phyloP scores from a whole-genome alignment of 2,888 invertebrate species.

The Calameuta filiformis region DNA sequence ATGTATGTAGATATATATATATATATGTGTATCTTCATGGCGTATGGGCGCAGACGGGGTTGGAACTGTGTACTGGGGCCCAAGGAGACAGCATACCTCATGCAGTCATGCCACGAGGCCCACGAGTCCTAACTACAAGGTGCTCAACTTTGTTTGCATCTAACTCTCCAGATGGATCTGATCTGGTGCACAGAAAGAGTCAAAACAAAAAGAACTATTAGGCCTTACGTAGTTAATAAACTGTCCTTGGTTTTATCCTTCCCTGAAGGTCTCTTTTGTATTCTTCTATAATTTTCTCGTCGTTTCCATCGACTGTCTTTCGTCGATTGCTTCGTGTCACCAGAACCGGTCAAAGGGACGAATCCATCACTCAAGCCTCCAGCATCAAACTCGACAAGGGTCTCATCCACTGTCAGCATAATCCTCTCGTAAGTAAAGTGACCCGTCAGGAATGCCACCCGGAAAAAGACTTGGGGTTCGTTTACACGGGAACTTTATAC shows the following conservation, averaged over 20 bases:
- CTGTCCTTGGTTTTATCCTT: not conserved
- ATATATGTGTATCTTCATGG: conserved; percentile 1
- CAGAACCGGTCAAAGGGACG: not conserved
- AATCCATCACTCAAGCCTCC: not conserved
- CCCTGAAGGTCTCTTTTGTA: not conserved
- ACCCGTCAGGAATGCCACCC: not conserved
- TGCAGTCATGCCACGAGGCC: conserved; percentile 44
- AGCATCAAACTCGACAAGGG: not conserved
- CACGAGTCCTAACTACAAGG: conserved; percentile 44
- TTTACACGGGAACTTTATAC: not conserved
- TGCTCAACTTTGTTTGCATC: conserved; percentile 58
- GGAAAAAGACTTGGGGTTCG: not conserved
- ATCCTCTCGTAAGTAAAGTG: not conserved
- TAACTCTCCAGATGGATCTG: conserved; percentile 16
- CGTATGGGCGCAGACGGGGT: not conserved
- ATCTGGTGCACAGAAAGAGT: not conserved
- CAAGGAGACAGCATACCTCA: conserved; percentile 35
- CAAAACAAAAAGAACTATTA: not conserved
- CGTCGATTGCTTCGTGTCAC: not conserved
- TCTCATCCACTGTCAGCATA: not conserved
- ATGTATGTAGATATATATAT: not conserved
- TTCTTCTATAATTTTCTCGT: not conserved
- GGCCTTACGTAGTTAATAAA: not conserved
- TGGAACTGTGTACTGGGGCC: conserved; percentile 9
- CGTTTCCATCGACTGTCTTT: not conserved